A percentile compares a stretch with the other conserved stretches of the same genome.
phyloP scores from a whole-genome alignment of 2,113 vertebrate genomes.

The Stegostoma tigrinum region DNA sequence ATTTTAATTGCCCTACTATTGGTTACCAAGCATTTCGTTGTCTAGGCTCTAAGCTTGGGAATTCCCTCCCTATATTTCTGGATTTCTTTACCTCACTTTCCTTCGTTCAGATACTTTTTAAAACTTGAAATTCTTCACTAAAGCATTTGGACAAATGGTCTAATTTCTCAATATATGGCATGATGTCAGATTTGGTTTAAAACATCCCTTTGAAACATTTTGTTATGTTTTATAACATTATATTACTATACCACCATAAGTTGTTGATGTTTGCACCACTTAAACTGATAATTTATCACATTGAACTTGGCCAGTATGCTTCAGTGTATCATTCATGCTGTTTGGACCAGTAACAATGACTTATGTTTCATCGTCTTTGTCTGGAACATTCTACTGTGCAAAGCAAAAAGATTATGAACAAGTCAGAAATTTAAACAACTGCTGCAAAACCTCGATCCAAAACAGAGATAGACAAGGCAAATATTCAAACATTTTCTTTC shows the following conservation, averaged over 20 bases:
- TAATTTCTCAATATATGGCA: neutral
- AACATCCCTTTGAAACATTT: neutral
- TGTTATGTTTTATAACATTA: neutral
- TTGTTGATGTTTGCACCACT: neutral
- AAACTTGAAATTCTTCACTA: neutral
- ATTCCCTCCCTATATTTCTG: neutral
- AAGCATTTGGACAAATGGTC: neutral
- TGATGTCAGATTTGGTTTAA: neutral
- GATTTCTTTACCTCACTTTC: neutral
- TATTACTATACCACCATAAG: neutral
- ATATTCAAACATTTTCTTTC: conserved; percentile 17
- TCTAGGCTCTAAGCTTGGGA: neutral
- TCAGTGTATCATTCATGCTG: neutral
- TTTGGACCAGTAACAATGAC: neutral
- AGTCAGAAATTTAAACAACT: neutral
- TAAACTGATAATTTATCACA: neutral
- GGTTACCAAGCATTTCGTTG: neutral
- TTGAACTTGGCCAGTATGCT: neutral
- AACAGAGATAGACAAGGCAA: neutral
- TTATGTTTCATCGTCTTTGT: neutral
- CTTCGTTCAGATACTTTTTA: neutral
- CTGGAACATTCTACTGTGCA: neutral
- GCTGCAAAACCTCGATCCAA: neutral
- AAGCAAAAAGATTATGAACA: neutral
- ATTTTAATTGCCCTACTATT: neutral